phyloP scores from a whole-genome alignment of 2,797 vertebrate genomes.

The Sphenopsis melanotis region DNA sequence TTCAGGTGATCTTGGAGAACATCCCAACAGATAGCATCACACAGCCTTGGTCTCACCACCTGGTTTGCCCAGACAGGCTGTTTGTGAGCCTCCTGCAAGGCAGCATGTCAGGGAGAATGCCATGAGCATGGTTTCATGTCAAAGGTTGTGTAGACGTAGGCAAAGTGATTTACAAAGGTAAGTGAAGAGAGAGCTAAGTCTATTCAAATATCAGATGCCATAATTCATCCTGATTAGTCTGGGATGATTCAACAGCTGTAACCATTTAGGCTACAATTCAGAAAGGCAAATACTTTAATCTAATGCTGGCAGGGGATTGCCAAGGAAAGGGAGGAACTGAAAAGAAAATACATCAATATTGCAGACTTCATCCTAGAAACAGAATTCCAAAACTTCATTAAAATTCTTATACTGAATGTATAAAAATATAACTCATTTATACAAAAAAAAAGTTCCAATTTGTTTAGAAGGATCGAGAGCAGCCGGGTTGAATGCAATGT shows the following conservation, averaged over 20 bases:
- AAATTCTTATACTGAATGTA: background rate
- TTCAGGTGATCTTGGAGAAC: background rate
- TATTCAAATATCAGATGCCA: constrained; percentile 45
- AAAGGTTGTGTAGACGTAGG: constrained; percentile 21
- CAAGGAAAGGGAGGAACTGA: constrained; percentile 57
- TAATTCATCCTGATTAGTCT: constrained; percentile 56
- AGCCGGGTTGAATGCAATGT: background rate
- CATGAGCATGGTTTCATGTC: background rate
- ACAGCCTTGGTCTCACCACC: background rate
- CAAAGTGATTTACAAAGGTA: constrained; percentile 35
- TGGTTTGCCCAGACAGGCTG: background rate
- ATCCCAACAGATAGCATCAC: background rate
- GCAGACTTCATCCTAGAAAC: constrained; percentile 30
- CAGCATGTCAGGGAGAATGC: background rate
- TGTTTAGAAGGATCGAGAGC: background rate
- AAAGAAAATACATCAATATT: constrained; percentile 61
- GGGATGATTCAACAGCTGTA: constrained; percentile 64
- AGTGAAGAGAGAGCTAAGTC: constrained; percentile 33
- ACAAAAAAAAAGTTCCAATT: background rate
- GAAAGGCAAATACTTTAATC: constrained; percentile 58
- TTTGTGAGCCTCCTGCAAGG: background rate
- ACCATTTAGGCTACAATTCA: constrained; percentile 57
- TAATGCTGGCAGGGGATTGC: constrained; percentile 24
- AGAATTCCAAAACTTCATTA: constrained; percentile 42
- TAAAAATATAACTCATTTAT: constrained; percentile 4